Percentiles rank a stretch among this genome's conserved stretches.
Conservation (phyloP, 2,113 vertebrate genomes). For the Pelmatolapia mariae region DNA sequence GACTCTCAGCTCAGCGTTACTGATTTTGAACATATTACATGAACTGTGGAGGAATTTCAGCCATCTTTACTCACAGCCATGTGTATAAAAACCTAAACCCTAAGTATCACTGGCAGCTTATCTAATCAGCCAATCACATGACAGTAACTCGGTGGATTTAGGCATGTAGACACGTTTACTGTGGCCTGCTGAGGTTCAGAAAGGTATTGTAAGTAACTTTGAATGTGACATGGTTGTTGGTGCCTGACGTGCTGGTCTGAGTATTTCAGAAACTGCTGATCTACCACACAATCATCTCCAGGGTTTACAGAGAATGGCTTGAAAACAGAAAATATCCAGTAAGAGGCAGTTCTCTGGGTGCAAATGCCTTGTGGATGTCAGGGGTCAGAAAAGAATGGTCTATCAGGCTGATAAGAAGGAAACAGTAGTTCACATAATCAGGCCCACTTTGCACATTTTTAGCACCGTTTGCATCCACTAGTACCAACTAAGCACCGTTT, state of each 20-base stretch:
- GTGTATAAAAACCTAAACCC: neutral
- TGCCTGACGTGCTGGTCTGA: neutral
- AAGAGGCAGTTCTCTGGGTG: neutral
- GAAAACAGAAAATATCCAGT: neutral
- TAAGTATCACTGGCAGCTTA: neutral
- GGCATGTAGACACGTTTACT: neutral
- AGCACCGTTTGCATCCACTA: neutral
- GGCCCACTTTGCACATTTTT: neutral
- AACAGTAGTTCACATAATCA: neutral
- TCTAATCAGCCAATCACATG: neutral
- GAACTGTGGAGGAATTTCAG: neutral
- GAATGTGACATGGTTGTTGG: neutral
- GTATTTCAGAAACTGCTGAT: neutral
- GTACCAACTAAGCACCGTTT: neutral
- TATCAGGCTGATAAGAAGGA: neutral
- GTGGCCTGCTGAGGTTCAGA: neutral
- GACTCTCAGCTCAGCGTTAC: neutral
- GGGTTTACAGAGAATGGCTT: neutral
- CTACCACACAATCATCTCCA: neutral
- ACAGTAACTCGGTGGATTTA: neutral
- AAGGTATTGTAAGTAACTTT: neutral
- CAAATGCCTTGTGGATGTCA: neutral
- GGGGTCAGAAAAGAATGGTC: neutral
- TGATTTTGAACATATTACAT: neutral
- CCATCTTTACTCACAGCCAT: neutral